phyloP scores from a whole-genome alignment of 2,888 invertebrate genomes.

The Antheraea yamamai region DNA sequence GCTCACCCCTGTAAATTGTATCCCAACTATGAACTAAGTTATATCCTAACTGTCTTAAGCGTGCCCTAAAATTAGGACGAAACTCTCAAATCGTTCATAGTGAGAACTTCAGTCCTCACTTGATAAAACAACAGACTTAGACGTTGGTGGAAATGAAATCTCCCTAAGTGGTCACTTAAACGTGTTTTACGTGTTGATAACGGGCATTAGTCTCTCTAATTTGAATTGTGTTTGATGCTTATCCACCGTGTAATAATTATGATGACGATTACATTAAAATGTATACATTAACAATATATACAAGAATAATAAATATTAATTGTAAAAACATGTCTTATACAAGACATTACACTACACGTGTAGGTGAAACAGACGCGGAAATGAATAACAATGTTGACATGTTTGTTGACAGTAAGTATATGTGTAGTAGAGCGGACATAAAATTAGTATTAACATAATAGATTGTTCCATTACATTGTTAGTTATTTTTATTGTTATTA shows the following conservation, averaged over 20 bases:
- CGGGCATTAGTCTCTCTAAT: no score
- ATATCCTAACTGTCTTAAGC: no score
- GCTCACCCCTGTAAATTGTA: no score
- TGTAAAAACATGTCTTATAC: constrained; percentile 33
- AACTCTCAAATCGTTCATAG: no score
- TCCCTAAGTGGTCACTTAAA: no score
- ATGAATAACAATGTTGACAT: constrained; percentile 31
- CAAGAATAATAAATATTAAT: constrained; percentile 28
- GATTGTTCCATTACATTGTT: neutral
- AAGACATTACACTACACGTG: constrained; percentile 38
- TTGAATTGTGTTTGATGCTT: no score
- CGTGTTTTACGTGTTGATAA: no score
- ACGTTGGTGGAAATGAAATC: no score
- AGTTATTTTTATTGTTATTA: no score
- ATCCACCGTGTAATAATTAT: neutral
- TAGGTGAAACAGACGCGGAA: constrained; percentile 38
- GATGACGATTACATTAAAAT: neutral
- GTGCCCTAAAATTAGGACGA: no score
- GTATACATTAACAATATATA: constrained; percentile 24
- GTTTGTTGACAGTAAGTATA: constrained; percentile 21
- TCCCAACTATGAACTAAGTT: no score
- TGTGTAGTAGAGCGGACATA: constrained; percentile 6
- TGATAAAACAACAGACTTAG: neutral
- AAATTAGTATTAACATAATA: constrained; percentile 6
- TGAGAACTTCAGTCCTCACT: neutral